A percentile compares a stretch with the other conserved stretches of the same genome.
These are phyloP conservation scores for Drosophila picticornis DNA, from an alignment of 2,888 invertebrate genomes.

Conservation along the genomic window DNA sequence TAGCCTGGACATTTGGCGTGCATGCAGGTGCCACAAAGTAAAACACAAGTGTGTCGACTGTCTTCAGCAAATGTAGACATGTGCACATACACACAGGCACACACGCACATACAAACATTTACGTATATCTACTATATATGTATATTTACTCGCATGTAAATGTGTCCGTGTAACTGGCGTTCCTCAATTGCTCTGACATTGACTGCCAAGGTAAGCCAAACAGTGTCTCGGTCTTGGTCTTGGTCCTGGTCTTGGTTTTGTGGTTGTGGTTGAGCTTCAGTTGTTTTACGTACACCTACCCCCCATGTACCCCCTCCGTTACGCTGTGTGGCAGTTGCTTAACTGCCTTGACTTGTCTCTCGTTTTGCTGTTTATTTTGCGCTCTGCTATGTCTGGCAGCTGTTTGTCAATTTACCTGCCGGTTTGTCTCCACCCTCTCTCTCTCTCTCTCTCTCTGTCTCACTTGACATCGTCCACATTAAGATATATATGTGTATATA, in stretches of 20 bases:
- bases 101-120: background rate
- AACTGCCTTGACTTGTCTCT: slow-evolving; percentile 61
- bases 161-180: slow-evolving; percentile 33
- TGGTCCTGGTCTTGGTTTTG: slow-evolving; percentile 22
- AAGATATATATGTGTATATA: background rate
- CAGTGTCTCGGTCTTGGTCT: slow-evolving; percentile 50
- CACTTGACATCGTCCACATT: background rate
- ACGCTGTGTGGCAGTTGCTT: slow-evolving; percentile 17
- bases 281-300: slow-evolving; percentile 9
- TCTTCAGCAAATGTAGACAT: slow-evolving; percentile 23
- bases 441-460: background rate
- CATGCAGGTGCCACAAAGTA: slow-evolving; percentile 38
- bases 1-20: slow-evolving; percentile 15
- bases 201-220: slow-evolving; percentile 69
- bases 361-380: slow-evolving; percentile 61
- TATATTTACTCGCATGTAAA: slow-evolving; percentile 10
- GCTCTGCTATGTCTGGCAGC: slow-evolving; percentile 61
- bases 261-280: slow-evolving; percentile 32
- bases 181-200: slow-evolving; percentile 75
- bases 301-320: background rate
- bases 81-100: background rate
- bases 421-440: slow-evolving; percentile 14
- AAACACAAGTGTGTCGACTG: slow-evolving; percentile 37
- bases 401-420: slow-evolving; percentile 51
- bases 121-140: background rate